Conservation (phyloP, 2,797 vertebrate species). For the Neosalanx taihuensis region DNA sequence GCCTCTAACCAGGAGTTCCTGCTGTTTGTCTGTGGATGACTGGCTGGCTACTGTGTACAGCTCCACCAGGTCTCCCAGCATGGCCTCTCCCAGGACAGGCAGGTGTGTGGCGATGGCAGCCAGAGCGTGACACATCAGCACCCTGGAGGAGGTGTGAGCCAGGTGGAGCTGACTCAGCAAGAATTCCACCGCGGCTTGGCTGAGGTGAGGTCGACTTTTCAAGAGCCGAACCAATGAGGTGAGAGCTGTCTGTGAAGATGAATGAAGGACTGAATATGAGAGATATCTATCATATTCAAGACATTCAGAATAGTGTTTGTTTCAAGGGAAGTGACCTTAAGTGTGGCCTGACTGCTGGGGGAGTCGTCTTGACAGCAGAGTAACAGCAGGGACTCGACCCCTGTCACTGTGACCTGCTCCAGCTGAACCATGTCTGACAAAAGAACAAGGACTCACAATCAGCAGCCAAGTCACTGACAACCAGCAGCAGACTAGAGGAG, state of each 20-base stretch:
- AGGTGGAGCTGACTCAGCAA: slow-evolving; percentile 87
- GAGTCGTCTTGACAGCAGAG: slow-evolving; percentile 92
- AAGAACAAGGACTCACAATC: slow-evolving; percentile 6
- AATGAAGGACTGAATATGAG: not conserved
- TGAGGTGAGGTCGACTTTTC: slow-evolving; percentile 87
- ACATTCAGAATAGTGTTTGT: not conserved
- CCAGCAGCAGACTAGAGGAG: not conserved
- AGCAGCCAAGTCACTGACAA: too few relatives aligned
- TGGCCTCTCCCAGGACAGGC: slow-evolving; percentile 90
- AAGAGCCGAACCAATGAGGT: slow-evolving; percentile 91
- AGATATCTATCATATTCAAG: not conserved
- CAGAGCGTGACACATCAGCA: slow-evolving; percentile 91
- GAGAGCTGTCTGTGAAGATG: slow-evolving; percentile 78
- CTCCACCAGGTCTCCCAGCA: slow-evolving; percentile 92
- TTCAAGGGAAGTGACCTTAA: slow-evolving; percentile 78
- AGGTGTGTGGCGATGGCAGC: slow-evolving; percentile 93
- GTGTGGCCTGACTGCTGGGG: slow-evolving; percentile 81
- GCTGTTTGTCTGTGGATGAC: slow-evolving; percentile 87
- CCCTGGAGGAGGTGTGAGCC: slow-evolving; percentile 83
- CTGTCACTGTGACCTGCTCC: slow-evolving; percentile 93
- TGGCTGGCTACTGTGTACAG: slow-evolving; percentile 86
- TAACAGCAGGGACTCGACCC: slow-evolving; percentile 90
- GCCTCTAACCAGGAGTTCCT: slow-evolving; percentile 90
- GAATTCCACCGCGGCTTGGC: slow-evolving; percentile 89
- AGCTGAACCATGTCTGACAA: slow-evolving; percentile 82